Base-by-base conservation (phyloP, 2,797 vertebrate species). In the Tinamus major region DNA sequence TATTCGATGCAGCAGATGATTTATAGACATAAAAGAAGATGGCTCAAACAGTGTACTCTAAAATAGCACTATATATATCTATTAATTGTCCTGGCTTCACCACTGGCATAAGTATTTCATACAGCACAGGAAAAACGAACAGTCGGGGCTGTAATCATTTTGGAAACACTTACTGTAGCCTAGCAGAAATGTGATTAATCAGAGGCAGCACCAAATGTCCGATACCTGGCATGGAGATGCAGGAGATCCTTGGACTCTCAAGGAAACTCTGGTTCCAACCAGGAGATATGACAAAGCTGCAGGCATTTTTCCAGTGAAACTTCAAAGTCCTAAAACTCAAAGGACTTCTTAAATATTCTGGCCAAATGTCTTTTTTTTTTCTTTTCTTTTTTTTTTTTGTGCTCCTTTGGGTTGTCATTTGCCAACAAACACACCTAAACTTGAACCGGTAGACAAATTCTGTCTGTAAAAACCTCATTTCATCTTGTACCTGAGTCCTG, bases 1-100 rank as follows among this genome's bases (percentile, higher is more conserved):
- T 10, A 29, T 23, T n/a, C 56, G 9, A 16, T 0, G 6, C 19
- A 3, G 29, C 37, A 4, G 0, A 12, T n/a, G 27, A 49, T 29
- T 53, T 71, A 18, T 2, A 48, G 39, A 46, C 51, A 41, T 31
- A 65, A 37, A 18, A 77, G 31, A 33, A 68, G 20, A 41, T 69
- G 48, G 10, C 14, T 56, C 17, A 11, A 39, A 75, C 26, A 15
- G 26, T 0, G 5, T 0, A 6, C 19, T 24, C n/a, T 35, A 48
- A 20, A 67, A 29, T 23, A 27, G 6, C 2, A 2, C 67, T 39
- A 48, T 12, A 5, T 7, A 41, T 26, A 42, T n/a, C 71, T 41
- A 14, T 2, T 6, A 44, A 26, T 3, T 11, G 19, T 12, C n/a
- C 46, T 26, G 39, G 35, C n/a, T 49, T 74, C 12, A 0, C n/a